Evolutionary conservation across 2,888 invertebrate genomes (phyloP), one percentile per base, ranked within the genome.

Genomic region (Peribatodes rhomboidaria): DNA sequence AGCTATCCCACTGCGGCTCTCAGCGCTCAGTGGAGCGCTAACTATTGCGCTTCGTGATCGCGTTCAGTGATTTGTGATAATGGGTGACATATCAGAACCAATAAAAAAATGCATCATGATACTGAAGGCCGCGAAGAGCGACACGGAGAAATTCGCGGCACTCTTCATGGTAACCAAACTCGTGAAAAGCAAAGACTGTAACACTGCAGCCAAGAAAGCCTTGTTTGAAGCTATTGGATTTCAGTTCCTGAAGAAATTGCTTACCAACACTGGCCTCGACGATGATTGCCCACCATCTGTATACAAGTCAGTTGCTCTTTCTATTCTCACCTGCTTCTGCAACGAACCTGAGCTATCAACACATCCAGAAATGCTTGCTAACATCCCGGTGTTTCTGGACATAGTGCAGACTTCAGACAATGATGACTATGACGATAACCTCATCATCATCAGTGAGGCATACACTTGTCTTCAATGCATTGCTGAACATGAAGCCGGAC

Each of bases 151-250:
- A 85, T 98, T 98, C 85, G 98, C 98, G 42, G 97, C 97, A 0
- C 94, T 98, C 54, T 98, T 98, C 85, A 96, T 98, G 96, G 97
- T 98, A 57, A 98, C 98, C 2, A 98, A 98, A 87, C 89, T 98
- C 58, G 96, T 98, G 41, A 97, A 97, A 86, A 96, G 96, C 71
- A 96, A 96, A 81, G 97, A 98, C 78, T 97, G 97, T 83, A 95
- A 95, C 76, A 91, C 95, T 10, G 93, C 95, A n/a, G 95, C 95
- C n/a, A 97, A 97, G 83, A 96, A 96, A 79, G 94, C 96, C 35
- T 93, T 98, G 2, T 98, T 98, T 80, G 97, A 98, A 90, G 97
- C 98, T 1, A 97, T 98, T 77, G 98, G 98, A 20, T 96, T 97
- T 77, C 95, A 96, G 71, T 98, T 98, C 86, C 87, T 99, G 54